Base-by-base conservation (phyloP, 2,888 invertebrate genomes). In the Cheilosia scutellata region DNA sequence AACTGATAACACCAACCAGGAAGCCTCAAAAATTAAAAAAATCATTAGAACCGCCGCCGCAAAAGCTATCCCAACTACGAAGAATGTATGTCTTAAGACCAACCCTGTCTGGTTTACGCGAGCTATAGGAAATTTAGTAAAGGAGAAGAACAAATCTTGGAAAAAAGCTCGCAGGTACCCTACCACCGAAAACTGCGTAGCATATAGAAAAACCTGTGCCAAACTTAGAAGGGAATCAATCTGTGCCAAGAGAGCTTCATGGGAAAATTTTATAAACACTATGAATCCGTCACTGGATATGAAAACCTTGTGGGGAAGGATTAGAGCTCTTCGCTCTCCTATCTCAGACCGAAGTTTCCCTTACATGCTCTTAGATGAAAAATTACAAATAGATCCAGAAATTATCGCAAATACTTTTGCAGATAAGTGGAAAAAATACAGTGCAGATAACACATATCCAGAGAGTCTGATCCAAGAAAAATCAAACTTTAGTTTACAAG, bases 11-110 rank as follows among this genome's bases (percentile, higher is more conserved):
- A 71, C 7, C 0, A 51, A 60, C 13, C 40, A 51, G 5, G 42
- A 62, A 29, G 53, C 62, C 6, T 16, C 72, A 2, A 72, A 53
- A 53, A 20, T 53, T 9, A 72, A 72, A 40, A 72, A 62, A 29
- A 72, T 53, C 20, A 53, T 53, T 2, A 72, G 62, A 62, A 42
- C 42, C 4, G 62, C 72, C 2, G 60, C 72, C 29, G 33, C 72
- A 4, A 72, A 51, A 53, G 29, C 20, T 1, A 72, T 62, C 11
- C 53, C 63, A 13, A 20, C 7, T 7, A 11, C 62, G 16, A 62
- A 71, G 33, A 3, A 7, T 20, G 16, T 42, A 16, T 1, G 27
- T 5, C 6, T 7, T 9, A 60, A 40, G 6, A 11, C 4, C 0
- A 62, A 72, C 5, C 62, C 51, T 1, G n/a, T 72, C 11, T 62